These are phyloP conservation scores for Pterocles gutturalis DNA, from an alignment of 2,113 vertebrate species.

Conservation along the genomic window DNA sequence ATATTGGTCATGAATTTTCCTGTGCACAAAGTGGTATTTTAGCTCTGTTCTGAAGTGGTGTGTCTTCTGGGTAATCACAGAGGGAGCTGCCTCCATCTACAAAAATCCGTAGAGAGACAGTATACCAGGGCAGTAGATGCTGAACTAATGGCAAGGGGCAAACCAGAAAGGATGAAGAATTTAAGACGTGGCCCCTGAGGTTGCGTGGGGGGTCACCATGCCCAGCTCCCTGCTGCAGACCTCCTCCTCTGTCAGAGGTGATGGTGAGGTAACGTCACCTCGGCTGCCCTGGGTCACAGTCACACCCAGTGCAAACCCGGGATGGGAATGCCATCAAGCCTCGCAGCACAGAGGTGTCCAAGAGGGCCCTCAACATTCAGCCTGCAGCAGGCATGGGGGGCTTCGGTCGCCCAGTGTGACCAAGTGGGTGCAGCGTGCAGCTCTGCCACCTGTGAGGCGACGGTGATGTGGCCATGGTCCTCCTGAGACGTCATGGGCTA, in stretches of 20 bases:
- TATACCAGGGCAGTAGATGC: neutral
- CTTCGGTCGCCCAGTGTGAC: neutral
- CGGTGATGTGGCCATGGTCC: neutral
- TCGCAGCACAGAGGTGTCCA: neutral
- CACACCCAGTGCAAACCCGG: neutral
- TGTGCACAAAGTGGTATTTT: neutral
- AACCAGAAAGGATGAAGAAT: neutral
- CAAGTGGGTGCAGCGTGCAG: neutral
- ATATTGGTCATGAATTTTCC: neutral
- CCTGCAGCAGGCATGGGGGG: neutral
- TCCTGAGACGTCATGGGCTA: neutral
- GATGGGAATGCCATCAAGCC: neutral
- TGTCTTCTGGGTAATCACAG: neutral
- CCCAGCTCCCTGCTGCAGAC: neutral
- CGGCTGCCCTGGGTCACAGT: fast-evolving
- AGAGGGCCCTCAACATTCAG: neutral
- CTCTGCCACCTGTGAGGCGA: neutral
- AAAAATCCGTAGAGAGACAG: neutral
- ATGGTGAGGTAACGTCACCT: neutral
- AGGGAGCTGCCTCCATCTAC: neutral
- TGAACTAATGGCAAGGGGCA: neutral
- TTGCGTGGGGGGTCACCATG: fast-evolving
- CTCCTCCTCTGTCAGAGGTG: neutral
- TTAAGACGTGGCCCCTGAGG: neutral
- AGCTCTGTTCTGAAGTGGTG: neutral